Evolutionary conservation across 37 sponge, comb jelly and placozoan genomes (phyloP).

Genomic region (Beroe ovata): DNA sequence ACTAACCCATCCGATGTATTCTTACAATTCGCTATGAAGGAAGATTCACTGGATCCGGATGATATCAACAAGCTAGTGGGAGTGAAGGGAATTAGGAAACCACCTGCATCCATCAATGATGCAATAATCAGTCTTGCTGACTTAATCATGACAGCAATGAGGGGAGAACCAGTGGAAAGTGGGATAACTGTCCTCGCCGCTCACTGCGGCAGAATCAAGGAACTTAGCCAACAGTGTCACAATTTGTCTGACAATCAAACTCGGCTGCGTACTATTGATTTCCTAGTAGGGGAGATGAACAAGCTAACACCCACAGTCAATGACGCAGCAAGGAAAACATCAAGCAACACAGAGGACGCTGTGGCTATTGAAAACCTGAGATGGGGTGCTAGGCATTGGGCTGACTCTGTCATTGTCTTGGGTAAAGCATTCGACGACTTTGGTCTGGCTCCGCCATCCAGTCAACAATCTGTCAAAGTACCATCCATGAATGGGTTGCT

Average conservation of each 20-base stretch:
- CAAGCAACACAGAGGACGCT: slow-evolving; percentile 15
- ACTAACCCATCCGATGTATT: slow-evolving; percentile 17
- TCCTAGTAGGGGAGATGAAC: slow-evolving; percentile 43
- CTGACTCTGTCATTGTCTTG: slow-evolving; percentile 59
- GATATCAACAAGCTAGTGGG: slow-evolving; percentile 56
- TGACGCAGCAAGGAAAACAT: slow-evolving; percentile 34
- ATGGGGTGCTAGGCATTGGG: slow-evolving; percentile 63
- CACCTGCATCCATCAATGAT: slow-evolving; percentile 56
- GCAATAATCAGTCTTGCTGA: slow-evolving; percentile 52
- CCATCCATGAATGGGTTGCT: slow-evolving; percentile 35
- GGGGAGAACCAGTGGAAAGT: slow-evolving; percentile 36
- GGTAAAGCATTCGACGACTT: slow-evolving; percentile 66
- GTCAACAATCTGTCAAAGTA: slow-evolving; percentile 2
- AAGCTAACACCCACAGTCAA: slow-evolving; percentile 54
- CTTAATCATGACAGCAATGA: slow-evolving; percentile 51
- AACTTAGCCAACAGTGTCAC: slow-evolving; percentile 49
- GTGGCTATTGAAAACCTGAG: slow-evolving; percentile 43
- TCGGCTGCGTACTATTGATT: slow-evolving; percentile 52
- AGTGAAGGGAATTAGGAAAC: slow-evolving; percentile 59
- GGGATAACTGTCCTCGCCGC: slow-evolving; percentile 37
- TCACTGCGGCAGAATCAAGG: slow-evolving; percentile 45
- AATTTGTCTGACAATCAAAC: slow-evolving; percentile 22
- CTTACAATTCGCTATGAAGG: slow-evolving; percentile 60
- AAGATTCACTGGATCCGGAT: slow-evolving; percentile 61
- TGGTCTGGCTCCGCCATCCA: slow-evolving; percentile 24